These are phyloP conservation scores for Callitettix versicolor DNA, from an alignment of 1,140 invertebrate genomes.

Conservation along the genomic window DNA sequence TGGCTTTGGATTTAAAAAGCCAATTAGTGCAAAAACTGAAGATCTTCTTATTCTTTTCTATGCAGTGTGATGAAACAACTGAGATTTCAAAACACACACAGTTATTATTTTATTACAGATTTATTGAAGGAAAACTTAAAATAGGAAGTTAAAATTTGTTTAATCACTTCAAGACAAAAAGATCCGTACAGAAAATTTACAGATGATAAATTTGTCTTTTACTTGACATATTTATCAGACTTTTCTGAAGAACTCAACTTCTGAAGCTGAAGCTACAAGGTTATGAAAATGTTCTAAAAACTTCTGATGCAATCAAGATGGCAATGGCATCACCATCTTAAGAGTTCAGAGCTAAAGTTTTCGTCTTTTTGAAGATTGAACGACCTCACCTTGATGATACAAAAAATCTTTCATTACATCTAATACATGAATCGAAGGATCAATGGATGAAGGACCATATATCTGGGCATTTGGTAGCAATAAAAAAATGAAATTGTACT, in stretches of 20 bases:
- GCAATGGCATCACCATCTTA: neutral
- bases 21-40: slow-evolving; percentile 1
- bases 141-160: slow-evolving; percentile 5
- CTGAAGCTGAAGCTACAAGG: slow-evolving; percentile 24
- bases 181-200: neutral
- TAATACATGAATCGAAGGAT: neutral
- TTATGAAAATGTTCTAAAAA: slow-evolving; percentile 18
- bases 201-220: too few relatives aligned
- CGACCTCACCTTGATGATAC: neutral
- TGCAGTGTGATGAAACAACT: neutral
- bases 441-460: too few relatives aligned
- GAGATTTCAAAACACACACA: neutral
- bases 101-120: neutral
- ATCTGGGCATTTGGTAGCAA: neutral
- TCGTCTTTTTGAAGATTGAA: slow-evolving; percentile 13
- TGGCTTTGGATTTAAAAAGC: slow-evolving; percentile 7
- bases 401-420: slow-evolving; percentile 1
- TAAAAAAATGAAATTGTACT: neutral
- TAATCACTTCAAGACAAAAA: neutral
- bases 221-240: too few relatives aligned
- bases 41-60: neutral
- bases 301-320: slow-evolving; percentile 2
- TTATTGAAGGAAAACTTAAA: slow-evolving; percentile 3
- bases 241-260: slow-evolving; percentile 20
- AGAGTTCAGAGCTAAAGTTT: neutral